Evolutionary conservation across 2,888 invertebrate genomes (phyloP), one percentile per base, ranked within the genome.

Genomic region (Agonopterix heracliana): DNA sequence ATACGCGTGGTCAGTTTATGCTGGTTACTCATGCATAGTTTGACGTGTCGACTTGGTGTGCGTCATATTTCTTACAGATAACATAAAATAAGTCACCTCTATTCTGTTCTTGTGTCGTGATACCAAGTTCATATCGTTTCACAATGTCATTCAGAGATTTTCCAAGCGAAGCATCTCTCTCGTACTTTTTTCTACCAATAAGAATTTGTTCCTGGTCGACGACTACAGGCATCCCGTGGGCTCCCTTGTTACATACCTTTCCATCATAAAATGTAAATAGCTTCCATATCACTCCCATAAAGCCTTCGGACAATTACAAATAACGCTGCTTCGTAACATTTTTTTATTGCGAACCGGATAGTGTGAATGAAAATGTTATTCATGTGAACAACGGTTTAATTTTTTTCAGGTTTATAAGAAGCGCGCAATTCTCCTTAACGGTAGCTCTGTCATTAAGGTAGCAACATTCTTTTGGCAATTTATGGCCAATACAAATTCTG

Each of bases 151-250:
- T 82, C 80, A 84, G 70, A 78, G 78, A 78, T 81, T 82, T 82
- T 64, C 74, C 75, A 70, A 67, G 70, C 68, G 67, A 61, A 67
- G 53, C 58, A 64, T 61, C 70, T 69, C 40, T 71, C 74, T n/a
- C 38, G 9, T 61, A 57, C 61, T 67, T 79, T 83, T 83, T 74
- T 73, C 65, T 63, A 55, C 61, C 66, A 71, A 71, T 74, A 75
- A 74, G 78, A 81, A 79, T 81, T 73, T 75, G 83, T 88, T 88
- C 86, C 87, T 88, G 86, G 81, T 85, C 68, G 78, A 75, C 82
- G 61, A 64, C 73, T 61, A 45, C 55, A 65, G 72, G 81, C 68
- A 85, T 83, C 74, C 66, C 62, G 64, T 58, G 64, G 55, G 64
- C 64, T 71, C 69, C 61, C 67, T 68, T 61, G 68, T 65, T 68